phyloP scores from a whole-genome alignment of 2,888 invertebrate species.

The Psylliodes chrysocephalus region DNA sequence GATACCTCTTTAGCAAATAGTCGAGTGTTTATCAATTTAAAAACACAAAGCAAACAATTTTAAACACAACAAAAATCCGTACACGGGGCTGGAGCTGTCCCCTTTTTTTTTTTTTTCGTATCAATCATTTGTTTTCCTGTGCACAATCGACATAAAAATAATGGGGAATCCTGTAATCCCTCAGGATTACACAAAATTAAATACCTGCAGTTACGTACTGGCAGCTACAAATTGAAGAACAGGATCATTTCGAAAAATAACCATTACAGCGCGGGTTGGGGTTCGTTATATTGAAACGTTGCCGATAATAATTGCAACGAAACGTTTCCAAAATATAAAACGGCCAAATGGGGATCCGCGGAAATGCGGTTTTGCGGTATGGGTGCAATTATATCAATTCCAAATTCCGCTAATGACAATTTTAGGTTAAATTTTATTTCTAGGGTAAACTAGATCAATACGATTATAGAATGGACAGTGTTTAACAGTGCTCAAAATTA shows the following conservation, averaged over 20 bases:
- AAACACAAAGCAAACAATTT: too few relatives aligned
- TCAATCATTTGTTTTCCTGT: neutral
- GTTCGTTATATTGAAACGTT: neutral
- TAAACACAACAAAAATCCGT: too few relatives aligned
- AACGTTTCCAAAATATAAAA: neutral
- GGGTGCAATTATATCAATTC: neutral
- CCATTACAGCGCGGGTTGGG: too few relatives aligned
- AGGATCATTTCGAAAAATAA: slow-evolving; percentile 7
- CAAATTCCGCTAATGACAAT: too few relatives aligned
- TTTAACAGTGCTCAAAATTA: too few relatives aligned
- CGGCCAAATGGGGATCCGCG: neutral
- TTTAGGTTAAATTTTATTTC: too few relatives aligned
- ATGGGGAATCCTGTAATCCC: slow-evolving; percentile 3
- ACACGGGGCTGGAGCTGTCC: too few relatives aligned
- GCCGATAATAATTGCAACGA: slow-evolving; percentile 6
- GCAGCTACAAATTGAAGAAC: slow-evolving; percentile 18
- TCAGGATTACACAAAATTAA: slow-evolving; percentile 7
- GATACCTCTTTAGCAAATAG: too few relatives aligned
- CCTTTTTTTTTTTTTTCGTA: too few relatives aligned
- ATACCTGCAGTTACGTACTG: slow-evolving; percentile 8
- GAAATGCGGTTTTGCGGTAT: neutral
- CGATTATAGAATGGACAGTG: too few relatives aligned
- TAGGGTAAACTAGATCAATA: too few relatives aligned
- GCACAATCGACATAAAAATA: slow-evolving; percentile 1
- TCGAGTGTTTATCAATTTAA: too few relatives aligned